These are phyloP conservation scores for Synaphobranchus kaupii DNA, from an alignment of 2,797 vertebrate species.

Conservation along the genomic window DNA sequence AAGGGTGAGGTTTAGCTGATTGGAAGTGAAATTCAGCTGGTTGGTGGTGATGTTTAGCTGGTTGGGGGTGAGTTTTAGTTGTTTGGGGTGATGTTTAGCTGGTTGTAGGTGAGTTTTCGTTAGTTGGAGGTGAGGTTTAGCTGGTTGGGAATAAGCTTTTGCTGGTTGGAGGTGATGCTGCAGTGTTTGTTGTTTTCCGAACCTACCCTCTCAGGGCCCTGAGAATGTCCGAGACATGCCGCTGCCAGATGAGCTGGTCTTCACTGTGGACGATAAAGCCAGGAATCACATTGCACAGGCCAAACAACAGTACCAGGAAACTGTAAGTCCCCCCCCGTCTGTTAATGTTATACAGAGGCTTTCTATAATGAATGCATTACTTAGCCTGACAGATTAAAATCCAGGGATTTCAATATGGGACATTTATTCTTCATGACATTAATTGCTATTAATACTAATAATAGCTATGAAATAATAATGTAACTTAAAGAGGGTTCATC, in stretches of 20 bases:
- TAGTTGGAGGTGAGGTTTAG: not conserved
- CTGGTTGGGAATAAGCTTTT: not conserved
- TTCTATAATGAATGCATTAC: not conserved
- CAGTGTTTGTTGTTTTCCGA: not conserved
- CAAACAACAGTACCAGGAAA: slow-evolving; percentile 78
- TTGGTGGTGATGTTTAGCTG: not conserved
- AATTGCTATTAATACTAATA: not conserved
- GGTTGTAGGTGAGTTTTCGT: not conserved
- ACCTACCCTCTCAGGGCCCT: slow-evolving; percentile 68
- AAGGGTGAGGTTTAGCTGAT: not conserved
- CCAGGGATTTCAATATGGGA: not conserved
- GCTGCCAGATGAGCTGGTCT: slow-evolving; percentile 84
- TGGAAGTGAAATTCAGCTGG: not conserved
- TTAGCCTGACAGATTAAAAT: not conserved
- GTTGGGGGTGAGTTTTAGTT: not conserved
- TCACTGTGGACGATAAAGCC: slow-evolving; percentile 82
- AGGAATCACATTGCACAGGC: slow-evolving; percentile 71
- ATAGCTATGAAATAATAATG: not conserved
- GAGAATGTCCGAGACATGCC: slow-evolving; percentile 74
- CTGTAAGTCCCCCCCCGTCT: slow-evolving; percentile 62
- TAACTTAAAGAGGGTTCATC: not conserved
- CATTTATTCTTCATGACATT: not conserved
- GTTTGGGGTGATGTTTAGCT: not conserved
- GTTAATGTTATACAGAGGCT: not conserved
- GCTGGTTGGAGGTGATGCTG: not conserved